Conservation (phyloP, 2,113 vertebrate species). For the Rhinopomastus cyanomelas region DNA sequence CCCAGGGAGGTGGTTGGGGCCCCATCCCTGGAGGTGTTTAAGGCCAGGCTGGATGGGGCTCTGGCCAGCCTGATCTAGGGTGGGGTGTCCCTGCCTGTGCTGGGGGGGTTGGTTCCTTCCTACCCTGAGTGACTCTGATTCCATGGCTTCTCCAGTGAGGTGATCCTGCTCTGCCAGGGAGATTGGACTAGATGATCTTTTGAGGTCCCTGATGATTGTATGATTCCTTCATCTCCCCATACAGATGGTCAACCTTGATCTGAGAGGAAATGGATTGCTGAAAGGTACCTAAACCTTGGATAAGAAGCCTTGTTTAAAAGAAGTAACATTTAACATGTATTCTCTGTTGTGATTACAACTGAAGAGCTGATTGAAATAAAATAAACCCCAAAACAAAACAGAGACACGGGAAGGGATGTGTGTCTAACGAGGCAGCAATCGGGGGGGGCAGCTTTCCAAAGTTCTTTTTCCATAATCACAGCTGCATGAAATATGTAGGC, state of each 20-base stretch:
- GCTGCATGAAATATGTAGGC: conserved; percentile 10
- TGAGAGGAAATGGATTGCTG: not conserved
- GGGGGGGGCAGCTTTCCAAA: not conserved
- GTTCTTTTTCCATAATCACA: not conserved
- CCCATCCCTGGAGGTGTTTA: too few species aligned
- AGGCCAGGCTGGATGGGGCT: too few species aligned
- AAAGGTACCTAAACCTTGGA: not conserved
- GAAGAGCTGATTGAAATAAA: not conserved
- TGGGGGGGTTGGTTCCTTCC: too few species aligned
- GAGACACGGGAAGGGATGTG: not conserved
- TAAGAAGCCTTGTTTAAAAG: not conserved
- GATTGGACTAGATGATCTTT: too few species aligned
- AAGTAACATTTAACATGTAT: not conserved
- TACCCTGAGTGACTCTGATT: too few species aligned
- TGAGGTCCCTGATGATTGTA: too few species aligned
- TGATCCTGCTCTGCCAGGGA: too few species aligned
- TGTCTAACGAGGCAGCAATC: not conserved
- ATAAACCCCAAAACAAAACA: not conserved
- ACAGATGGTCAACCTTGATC: not conserved
- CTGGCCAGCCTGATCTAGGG: too few species aligned
- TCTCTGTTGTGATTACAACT: not conserved
- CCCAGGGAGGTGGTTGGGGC: too few species aligned
- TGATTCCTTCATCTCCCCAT: not conserved
- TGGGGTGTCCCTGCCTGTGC: too few species aligned
- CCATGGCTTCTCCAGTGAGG: too few species aligned